Base-by-base conservation (phyloP, 2,797 vertebrate genomes). In the Argya squamiceps region DNA sequence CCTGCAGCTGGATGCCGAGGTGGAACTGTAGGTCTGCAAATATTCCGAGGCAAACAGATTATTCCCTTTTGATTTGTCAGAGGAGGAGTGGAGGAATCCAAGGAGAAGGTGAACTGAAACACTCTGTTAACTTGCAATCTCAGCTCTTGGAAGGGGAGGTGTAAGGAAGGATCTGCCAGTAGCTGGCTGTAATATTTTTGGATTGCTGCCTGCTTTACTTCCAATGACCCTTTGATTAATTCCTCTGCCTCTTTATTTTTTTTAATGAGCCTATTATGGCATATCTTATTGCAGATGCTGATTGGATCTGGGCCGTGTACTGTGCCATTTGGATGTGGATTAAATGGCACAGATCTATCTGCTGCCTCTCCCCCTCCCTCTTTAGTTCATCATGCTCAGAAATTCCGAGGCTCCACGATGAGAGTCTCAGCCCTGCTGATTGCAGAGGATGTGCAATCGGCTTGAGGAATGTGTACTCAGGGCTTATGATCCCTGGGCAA, bases 401-500 rank as follows among this genome's bases (percentile, higher is more conserved):
- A 96, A 96, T 97, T 97, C 97, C 94, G 94, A 97, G 97, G 89
- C 94, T 89, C 96, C 75, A 23, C 97, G 58, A 95, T 91, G 96
- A 96, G 97, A 96, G 93, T 91, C 93, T 96, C 97, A 88, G 75
- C 96, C 92, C 94, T 91, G 87, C 95, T 98, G 97, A 98, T 98
- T 97, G 97, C 94, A 96, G 96, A 89, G 93, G 96, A 93, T 97
- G 95, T 97, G 97, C 97, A 97, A 95, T 97, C 70, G 97, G 97
- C 96, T 97, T 97, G 98, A 98, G 96, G 96, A 96, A 97, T 98
- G 97, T 98, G 97, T 98, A 97, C 97, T 98, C 97, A 96, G 97
- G 97, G 97, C 98, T 98, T 97, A 97, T 97, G 97, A 98, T 97
- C 97, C 97, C 83, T 96, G 97, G 97, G 97, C 93, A 30, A 64